phyloP scores from a whole-genome alignment of 2,888 invertebrate species.

The Clepsis dumicolana region DNA sequence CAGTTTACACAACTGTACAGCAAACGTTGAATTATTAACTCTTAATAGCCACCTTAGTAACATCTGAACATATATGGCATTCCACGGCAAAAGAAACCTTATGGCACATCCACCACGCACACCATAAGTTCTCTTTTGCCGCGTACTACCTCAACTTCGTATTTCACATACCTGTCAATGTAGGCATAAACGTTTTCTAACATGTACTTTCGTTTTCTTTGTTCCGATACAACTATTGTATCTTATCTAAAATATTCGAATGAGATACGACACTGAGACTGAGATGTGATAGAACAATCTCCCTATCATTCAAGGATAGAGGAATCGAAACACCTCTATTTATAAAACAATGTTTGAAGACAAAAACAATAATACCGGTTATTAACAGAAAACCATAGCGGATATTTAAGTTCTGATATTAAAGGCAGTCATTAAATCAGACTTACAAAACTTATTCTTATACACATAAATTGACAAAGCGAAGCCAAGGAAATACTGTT shows the following conservation, averaged over 20 bases:
- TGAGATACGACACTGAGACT: constrained; percentile 19
- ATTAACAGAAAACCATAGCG: neutral
- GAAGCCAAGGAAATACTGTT: too few relatives aligned
- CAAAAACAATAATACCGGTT: neutral
- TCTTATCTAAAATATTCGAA: constrained; percentile 27
- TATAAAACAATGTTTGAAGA: constrained; percentile 4
- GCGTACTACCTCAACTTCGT: neutral
- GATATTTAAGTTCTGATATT: neutral
- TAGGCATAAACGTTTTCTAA: constrained; percentile 17
- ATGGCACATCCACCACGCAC: neutral
- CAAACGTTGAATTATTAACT: constrained; percentile 25
- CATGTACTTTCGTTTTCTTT: constrained; percentile 36
- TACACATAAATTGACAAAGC: too few relatives aligned
- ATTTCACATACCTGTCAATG: constrained; percentile 16
- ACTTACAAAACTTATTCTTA: too few relatives aligned
- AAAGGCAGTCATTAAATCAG: too few relatives aligned
- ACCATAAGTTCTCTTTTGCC: neutral
- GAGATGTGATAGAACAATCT: constrained; percentile 30
- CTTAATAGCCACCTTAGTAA: neutral
- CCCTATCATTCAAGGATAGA: constrained; percentile 33
- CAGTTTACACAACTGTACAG: constrained; percentile 16
- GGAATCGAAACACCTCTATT: constrained; percentile 12
- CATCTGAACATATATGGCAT: constrained; percentile 23
- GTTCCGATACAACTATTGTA: constrained; percentile 22
- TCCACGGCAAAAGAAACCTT: neutral